Base-by-base conservation (phyloP, 2,888 invertebrate genomes). In the Drosophila mettleri region DNA sequence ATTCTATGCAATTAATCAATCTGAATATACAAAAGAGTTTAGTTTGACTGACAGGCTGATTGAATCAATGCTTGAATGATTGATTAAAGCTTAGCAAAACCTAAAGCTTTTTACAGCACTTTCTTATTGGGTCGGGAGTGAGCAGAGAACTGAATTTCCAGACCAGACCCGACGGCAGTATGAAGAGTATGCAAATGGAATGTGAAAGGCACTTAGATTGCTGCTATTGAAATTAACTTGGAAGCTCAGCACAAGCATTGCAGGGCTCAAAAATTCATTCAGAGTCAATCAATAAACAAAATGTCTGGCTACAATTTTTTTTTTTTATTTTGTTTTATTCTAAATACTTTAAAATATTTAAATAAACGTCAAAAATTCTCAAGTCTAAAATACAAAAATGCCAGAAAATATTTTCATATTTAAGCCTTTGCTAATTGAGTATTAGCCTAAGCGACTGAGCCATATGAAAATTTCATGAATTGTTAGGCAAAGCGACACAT, bases 401-500 rank as follows among this genome's bases (percentile, higher is more conserved):
- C 3, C 14, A n/a, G 3, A 24, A 43, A 43, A n/a, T 27, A 10
- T 43, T 27, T 45, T 1, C 43, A 45, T 5, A 45, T 16, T 27
- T 24, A 16, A 24, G 10, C 16, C 18, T 29, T 45, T 18, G 16
- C 16, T 22, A 34, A 24, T 51, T 24, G 24, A 34, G n/a, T 22
- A 3, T 22, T 5, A 16, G 16, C 16, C 16, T 0, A 20, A 48
- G 16, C 3, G 7, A 22, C n/a, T 16, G 10, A 51, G 16, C 12
- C 34, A 51, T 51, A 34, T 24, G 34, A 12, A 16, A 51, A 51
- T 36, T 51, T 34, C 49, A 51, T 22, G 34, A 34, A 49, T 49
- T 24, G 10, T n/a, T 34, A 6, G 33, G 7, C 7, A 24, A 24
- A 51, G 20, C 16, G 6, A 20, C 49, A 6, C n/a, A 49, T 49